phyloP scores from a whole-genome alignment of 2,797 vertebrate species.

The Sandelia bainsii region DNA sequence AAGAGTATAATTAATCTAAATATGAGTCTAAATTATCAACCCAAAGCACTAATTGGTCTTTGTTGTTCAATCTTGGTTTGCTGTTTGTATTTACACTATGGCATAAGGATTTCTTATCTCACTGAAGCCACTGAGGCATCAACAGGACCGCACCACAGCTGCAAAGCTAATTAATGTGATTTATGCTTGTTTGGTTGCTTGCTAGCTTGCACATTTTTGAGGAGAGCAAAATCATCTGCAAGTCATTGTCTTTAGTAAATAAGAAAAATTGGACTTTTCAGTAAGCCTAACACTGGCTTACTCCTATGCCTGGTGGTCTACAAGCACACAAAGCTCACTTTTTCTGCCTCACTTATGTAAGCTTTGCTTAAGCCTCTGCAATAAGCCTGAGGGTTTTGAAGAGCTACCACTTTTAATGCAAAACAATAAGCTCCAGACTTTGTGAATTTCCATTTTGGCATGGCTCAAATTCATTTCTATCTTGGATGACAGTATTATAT shows the following conservation, averaged over 20 bases:
- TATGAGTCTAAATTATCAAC: constrained; percentile 71
- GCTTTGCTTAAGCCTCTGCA: constrained; percentile 57
- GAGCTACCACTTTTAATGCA: constrained; percentile 58
- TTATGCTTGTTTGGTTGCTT: constrained; percentile 79
- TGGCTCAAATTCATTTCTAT: constrained; percentile 32
- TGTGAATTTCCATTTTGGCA: constrained; percentile 50
- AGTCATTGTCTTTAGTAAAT: constrained; percentile 82
- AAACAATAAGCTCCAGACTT: constrained; percentile 61
- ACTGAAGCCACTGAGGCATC: constrained; percentile 76
- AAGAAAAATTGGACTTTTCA: constrained; percentile 72
- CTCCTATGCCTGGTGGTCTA: constrained; percentile 66
- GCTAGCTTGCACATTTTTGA: constrained; percentile 82
- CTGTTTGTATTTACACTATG: constrained; percentile 74
- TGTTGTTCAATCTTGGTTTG: constrained; percentile 75
- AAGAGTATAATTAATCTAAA: constrained; percentile 75
- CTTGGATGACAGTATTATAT: constrained; percentile 15
- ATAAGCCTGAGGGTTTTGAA: constrained; percentile 53
- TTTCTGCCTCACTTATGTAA: constrained; percentile 63
- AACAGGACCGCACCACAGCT: constrained; percentile 75
- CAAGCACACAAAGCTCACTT: constrained; percentile 45
- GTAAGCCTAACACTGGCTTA: constrained; percentile 57
- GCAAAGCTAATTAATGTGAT: constrained; percentile 82
- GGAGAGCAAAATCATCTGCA: constrained; percentile 80
- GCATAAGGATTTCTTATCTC: constrained; percentile 77
- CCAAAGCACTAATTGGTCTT: constrained; percentile 73